These are phyloP conservation scores for Dicyrtoma fusca DNA, from an alignment of 2,888 invertebrate species.

Conservation along the genomic window DNA sequence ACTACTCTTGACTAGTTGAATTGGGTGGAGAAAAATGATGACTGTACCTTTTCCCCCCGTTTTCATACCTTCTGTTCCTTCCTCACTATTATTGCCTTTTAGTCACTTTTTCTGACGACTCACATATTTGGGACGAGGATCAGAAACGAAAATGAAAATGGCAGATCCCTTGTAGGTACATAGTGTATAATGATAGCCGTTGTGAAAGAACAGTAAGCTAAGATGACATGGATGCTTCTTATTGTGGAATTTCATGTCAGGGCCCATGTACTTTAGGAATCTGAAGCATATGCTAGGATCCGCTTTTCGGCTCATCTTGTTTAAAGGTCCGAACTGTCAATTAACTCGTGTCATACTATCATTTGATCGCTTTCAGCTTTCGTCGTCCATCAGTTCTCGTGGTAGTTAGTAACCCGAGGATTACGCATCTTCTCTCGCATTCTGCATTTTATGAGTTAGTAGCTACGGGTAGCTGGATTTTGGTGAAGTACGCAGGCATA, in stretches of 20 bases:
- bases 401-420: constrained; percentile 16
- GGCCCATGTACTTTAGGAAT: constrained; percentile 25
- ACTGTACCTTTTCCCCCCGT: constrained; percentile 40
- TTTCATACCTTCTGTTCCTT: constrained; percentile 10
- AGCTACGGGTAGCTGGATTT: too few species aligned
- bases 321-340: constrained; percentile 47
- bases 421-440: not conserved
- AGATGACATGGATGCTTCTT: not conserved
- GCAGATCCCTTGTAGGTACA: too few species aligned
- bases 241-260: constrained; percentile 5
- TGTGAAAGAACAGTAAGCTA: too few species aligned
- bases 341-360: constrained; percentile 50
- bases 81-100: not conserved
- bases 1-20: constrained; percentile 42
- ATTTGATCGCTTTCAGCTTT: constrained; percentile 48
- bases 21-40: constrained; percentile 48
- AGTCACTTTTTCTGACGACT: constrained; percentile 14
- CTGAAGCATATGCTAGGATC: constrained; percentile 30
- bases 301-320: constrained; percentile 39
- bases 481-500: too few species aligned
- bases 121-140: not conserved
- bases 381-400: constrained; percentile 26
- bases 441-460: not conserved
- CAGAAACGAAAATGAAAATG: too few species aligned
- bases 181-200: too few species aligned